These are phyloP conservation scores for Hassar affinis DNA, from an alignment of 2,113 vertebrate species.

Conservation along the genomic window DNA sequence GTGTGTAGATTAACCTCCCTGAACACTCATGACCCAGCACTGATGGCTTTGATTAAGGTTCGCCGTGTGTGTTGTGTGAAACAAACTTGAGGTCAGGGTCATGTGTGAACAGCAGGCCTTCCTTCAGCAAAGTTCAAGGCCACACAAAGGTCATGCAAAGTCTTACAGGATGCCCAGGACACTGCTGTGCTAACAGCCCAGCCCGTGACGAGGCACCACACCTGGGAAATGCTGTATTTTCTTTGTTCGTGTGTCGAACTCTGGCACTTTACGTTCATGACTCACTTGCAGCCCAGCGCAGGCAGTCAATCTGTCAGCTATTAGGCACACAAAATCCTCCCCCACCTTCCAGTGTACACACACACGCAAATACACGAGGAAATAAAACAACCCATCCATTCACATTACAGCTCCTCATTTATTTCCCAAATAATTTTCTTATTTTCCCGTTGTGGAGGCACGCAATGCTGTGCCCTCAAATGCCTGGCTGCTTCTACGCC, in stretches of 20 bases:
- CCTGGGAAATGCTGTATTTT: background rate
- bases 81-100: conserved; percentile 1
- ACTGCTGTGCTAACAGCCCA: background rate
- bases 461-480: conserved; percentile 51
- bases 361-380: conserved; percentile 37
- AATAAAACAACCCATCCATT: conserved; percentile 53
- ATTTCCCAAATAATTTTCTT: conserved; percentile 53
- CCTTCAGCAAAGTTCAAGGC: no score
- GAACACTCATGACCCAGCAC: background rate
- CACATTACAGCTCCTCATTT: conserved; percentile 50
- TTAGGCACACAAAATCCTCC: conserved; percentile 27
- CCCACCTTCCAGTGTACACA: conserved; percentile 33
- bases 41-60: conserved; percentile 24
- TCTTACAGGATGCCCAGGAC: background rate
- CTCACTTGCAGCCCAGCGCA: conserved; percentile 16
- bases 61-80: background rate
- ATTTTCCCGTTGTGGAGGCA: conserved; percentile 55
- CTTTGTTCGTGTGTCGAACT: background rate
- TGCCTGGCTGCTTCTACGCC: conserved; percentile 30
- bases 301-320: conserved; percentile 42
- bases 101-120: conserved; percentile 13
- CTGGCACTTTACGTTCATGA: conserved; percentile 21
- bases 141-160: background rate
- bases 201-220: background rate
- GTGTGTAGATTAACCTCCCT: background rate